Percentiles rank a stretch among this genome's conserved stretches.
These are phyloP conservation scores for Aphodius granarius DNA, from an alignment of 2,888 invertebrate species.

Conservation along the genomic window DNA sequence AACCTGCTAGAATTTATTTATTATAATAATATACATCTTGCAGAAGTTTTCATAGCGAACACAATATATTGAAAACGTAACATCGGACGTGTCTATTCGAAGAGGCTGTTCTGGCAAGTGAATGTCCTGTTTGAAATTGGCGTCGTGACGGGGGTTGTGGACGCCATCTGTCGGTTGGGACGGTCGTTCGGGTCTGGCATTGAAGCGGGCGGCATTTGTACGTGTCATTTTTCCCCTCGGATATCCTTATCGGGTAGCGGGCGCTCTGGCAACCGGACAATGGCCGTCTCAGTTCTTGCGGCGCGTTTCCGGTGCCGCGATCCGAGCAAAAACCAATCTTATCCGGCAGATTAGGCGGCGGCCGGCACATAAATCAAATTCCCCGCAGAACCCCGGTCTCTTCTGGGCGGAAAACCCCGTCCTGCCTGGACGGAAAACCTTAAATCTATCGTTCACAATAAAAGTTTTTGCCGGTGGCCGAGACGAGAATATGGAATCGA, in stretches of 20 bases:
- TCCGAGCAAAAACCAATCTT: constrained; percentile 37
- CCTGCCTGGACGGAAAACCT: constrained; percentile 21
- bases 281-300: constrained; percentile 35
- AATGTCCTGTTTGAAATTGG: not conserved
- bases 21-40: no score
- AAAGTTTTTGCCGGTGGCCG: constrained; percentile 22
- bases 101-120: not conserved
- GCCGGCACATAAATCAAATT: constrained; percentile 34
- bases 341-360: constrained; percentile 36
- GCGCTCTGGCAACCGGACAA: constrained; percentile 36
- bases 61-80: not conserved
- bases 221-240: constrained; percentile 30
- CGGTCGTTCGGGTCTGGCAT: not conserved
- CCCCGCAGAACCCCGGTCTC: constrained; percentile 14
- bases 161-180: not conserved
- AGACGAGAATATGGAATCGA: constrained; percentile 9
- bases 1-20: no score
- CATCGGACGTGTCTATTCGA: not conserved
- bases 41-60: no score
- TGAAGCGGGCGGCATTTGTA: constrained; percentile 25
- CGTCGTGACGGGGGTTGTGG: not conserved
- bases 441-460: constrained; percentile 27
- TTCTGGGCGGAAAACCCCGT: not conserved
- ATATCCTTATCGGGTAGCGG: constrained; percentile 27
- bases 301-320: constrained; percentile 25